phyloP scores from a whole-genome alignment of 2,797 vertebrate species.

The Macropus fuliginosus region DNA sequence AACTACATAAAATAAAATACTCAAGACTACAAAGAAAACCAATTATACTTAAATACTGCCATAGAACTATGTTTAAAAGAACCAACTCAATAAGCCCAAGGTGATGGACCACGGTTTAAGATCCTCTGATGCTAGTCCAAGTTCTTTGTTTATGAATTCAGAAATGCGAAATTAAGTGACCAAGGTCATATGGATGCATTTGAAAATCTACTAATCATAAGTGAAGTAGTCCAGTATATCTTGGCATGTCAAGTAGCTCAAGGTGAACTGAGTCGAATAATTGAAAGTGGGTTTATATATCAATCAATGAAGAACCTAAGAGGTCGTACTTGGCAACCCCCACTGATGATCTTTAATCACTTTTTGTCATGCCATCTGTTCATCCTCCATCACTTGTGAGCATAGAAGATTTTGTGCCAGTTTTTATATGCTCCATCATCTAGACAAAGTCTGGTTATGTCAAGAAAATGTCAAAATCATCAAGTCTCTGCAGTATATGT shows the following conservation, averaged over 20 bases:
- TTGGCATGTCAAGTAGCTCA: constrained; percentile 12
- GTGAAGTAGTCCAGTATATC: background rate
- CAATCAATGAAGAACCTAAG: constrained; percentile 31
- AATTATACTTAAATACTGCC: background rate
- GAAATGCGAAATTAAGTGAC: background rate
- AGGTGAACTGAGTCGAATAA: constrained; percentile 32
- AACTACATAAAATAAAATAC: background rate
- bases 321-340: constrained; percentile 12
- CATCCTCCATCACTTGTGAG: constrained; percentile 6
- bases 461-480: constrained; percentile 1
- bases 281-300: constrained; percentile 26
- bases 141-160: background rate
- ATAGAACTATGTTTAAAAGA: background rate
- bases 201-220: constrained; percentile 38
- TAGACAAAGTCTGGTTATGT: background rate
- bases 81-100: background rate
- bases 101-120: background rate
- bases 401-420: background rate
- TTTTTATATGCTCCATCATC: background rate
- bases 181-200: background rate
- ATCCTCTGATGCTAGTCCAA: background rate
- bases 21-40: background rate
- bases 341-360: constrained; percentile 59
- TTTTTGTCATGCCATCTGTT: constrained; percentile 75
- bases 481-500: background rate